Conservation (phyloP, 1,140 invertebrate species). For the Nylanderia fulva region DNA sequence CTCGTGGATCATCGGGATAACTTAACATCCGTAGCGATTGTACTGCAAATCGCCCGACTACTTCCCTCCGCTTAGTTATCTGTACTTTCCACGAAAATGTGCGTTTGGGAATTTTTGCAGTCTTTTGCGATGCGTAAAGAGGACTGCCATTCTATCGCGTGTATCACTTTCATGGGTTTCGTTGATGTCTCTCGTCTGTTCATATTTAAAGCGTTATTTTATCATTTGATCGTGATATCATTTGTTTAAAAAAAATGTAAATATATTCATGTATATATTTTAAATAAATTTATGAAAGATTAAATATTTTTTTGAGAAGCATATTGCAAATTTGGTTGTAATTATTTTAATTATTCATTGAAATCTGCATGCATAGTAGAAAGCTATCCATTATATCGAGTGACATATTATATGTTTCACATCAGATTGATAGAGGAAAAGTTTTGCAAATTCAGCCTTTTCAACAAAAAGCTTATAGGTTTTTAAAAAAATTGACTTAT, state of each 20-base stretch:
- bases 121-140: neutral
- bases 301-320: neutral
- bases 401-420: neutral
- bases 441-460: neutral
- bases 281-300: neutral
- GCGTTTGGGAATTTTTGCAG: neutral
- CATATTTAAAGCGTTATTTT: neutral
- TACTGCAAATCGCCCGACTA: conserved; percentile 23
- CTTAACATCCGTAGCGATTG: conserved; percentile 44
- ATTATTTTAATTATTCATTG: conserved; percentile 24
- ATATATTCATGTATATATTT: neutral
- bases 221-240: neutral
- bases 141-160: neutral
- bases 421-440: neutral
- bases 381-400: neutral
- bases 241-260: neutral
- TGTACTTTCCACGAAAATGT: neutral
- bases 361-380: neutral
- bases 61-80: conserved; percentile 43
- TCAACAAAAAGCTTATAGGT: no score
- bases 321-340: neutral
- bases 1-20: conserved; percentile 51
- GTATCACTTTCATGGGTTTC: neutral
- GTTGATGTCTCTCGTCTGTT: neutral
- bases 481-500: no score